phyloP scores from a whole-genome alignment of 2,113 vertebrate genomes.

The Podarcis muralis region DNA sequence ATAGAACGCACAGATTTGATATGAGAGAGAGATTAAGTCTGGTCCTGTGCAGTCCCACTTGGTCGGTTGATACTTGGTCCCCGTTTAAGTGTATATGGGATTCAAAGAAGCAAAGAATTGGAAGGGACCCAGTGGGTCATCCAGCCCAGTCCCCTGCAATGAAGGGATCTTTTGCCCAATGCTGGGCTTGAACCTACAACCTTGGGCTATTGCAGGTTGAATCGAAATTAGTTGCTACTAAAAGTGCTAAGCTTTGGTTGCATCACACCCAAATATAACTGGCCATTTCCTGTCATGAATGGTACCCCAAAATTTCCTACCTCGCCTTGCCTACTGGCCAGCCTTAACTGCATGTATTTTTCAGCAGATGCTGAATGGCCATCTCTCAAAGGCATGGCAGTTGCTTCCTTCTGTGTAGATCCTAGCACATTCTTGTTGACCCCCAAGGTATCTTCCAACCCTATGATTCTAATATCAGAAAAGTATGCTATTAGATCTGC shows the following conservation, averaged over 20 bases:
- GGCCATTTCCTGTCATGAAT: background rate
- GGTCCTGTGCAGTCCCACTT: background rate
- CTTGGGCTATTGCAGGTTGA: too few relatives aligned
- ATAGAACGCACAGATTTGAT: background rate
- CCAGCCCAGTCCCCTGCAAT: too few relatives aligned
- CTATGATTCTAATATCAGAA: background rate
- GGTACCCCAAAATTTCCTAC: background rate
- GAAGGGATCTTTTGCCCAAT: too few relatives aligned
- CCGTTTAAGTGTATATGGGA: background rate
- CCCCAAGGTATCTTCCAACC: background rate
- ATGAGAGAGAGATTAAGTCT: background rate
- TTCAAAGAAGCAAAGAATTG: too few relatives aligned
- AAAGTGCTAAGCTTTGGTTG: background rate
- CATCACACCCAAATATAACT: background rate
- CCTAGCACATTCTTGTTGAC: too few relatives aligned
- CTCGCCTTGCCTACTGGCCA: too few relatives aligned
- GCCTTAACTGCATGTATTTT: too few relatives aligned
- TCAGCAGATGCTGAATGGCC: too few relatives aligned
- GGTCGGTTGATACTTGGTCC: background rate
- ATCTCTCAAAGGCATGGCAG: too few relatives aligned
- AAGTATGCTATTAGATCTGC: conserved; percentile 1
- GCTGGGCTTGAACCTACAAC: too few relatives aligned
- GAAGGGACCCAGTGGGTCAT: too few relatives aligned
- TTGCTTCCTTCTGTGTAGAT: too few relatives aligned
- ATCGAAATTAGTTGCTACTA: background rate